Evolutionary conservation across 2,797 vertebrate genomes (phyloP).

Genomic region (Arctocebus calabarensis): DNA sequence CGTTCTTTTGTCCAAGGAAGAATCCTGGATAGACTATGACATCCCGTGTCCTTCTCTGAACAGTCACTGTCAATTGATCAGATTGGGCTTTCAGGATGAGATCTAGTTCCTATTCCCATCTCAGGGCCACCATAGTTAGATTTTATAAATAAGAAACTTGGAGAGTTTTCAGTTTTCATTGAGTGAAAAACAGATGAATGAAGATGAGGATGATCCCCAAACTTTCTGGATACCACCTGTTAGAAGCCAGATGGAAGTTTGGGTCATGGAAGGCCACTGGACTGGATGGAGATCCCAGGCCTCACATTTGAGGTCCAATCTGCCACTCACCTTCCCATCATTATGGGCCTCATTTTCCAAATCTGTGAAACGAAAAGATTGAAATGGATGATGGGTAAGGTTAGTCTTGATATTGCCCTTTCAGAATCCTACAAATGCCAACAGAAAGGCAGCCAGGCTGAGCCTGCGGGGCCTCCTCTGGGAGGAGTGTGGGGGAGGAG

Average conservation of each 20-base stretch:
- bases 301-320: neutral
- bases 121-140: neutral
- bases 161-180: no score
- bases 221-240: neutral
- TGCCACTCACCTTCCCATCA: neutral
- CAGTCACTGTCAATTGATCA: neutral
- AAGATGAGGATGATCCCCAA: neutral
- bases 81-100: neutral
- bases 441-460: neutral
- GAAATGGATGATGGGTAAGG: neutral
- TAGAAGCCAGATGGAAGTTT: neutral
- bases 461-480: neutral
- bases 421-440: neutral
- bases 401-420: neutral
- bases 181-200: neutral
- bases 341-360: neutral
- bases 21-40: no score
- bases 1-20: neutral
- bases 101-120: neutral
- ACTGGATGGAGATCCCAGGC: neutral
- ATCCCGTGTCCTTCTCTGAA: neutral
- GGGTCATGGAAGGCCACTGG: neutral
- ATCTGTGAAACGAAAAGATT: conserved; percentile 9
- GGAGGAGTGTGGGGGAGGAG: neutral
- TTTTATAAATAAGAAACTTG: neutral